These are phyloP conservation scores for Eumaeus atala DNA, from an alignment of 1,140 invertebrate species.

Conservation along the genomic window DNA sequence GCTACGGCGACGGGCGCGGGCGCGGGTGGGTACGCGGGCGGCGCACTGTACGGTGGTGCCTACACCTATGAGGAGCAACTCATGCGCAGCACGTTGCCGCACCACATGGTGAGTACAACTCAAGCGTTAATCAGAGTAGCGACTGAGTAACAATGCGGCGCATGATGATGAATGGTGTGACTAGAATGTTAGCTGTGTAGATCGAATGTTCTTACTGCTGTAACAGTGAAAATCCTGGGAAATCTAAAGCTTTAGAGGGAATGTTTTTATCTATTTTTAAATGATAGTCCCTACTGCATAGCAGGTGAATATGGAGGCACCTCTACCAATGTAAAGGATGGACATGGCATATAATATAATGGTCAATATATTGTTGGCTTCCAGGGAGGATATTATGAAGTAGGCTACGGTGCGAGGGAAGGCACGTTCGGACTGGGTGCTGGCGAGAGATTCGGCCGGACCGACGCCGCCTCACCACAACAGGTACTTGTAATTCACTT, in stretches of 20 bases:
- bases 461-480: slow-evolving; percentile 62
- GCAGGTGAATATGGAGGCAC: too few species aligned
- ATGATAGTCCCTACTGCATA: too few species aligned
- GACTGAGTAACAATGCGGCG: too few species aligned
- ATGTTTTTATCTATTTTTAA: too few species aligned
- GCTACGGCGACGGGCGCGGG: slow-evolving; percentile 24
- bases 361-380: slow-evolving; percentile 13
- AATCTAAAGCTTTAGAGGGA: too few species aligned
- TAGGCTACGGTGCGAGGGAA: slow-evolving; percentile 53
- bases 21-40: slow-evolving; percentile 39
- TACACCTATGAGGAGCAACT: slow-evolving; percentile 61
- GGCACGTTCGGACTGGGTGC: slow-evolving; percentile 56
- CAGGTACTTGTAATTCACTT: slow-evolving; percentile 32
- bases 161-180: too few species aligned
- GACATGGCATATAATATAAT: too few species aligned
- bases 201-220: too few species aligned
- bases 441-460: slow-evolving; percentile 53
- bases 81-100: slow-evolving; percentile 46
- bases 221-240: too few species aligned
- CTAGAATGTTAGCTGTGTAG: too few species aligned
- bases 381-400: slow-evolving; percentile 62
- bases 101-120: slow-evolving; percentile 47
- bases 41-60: slow-evolving; percentile 52
- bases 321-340: too few species aligned
- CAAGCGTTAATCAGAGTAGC: too few species aligned